Evolutionary conservation across 2,113 vertebrate genomes (phyloP).

Genomic region (Anser cygnoides): DNA sequence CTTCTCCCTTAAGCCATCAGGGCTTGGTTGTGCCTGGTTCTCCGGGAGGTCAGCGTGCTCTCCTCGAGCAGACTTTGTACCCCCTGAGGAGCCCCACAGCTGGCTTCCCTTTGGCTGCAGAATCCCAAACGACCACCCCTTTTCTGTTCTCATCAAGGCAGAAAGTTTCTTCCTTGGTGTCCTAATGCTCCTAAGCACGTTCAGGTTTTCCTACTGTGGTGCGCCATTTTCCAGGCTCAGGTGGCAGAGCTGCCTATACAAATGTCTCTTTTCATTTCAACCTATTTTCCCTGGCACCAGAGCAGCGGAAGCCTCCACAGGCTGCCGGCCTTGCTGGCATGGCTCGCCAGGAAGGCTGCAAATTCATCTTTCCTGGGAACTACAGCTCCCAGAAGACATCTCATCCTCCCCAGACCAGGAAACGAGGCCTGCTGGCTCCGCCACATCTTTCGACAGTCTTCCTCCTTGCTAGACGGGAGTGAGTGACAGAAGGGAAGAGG

Average conservation of each 20-base stretch:
- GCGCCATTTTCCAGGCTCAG: not conserved
- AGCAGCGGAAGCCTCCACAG: not conserved
- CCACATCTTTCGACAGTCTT: fast-evolving
- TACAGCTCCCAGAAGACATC: constrained; percentile 17
- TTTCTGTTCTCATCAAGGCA: not conserved
- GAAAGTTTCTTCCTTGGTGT: not conserved
- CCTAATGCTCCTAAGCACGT: not conserved
- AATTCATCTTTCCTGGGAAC: not conserved
- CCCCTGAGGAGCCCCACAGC: not conserved
- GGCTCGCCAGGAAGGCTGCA: not conserved
- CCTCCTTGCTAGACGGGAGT: not conserved
- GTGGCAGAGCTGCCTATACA: not conserved
- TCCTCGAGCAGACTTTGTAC: not conserved
- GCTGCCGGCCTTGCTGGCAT: not conserved
- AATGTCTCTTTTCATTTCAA: not conserved
- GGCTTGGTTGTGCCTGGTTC: not conserved
- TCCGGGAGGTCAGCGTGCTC: not conserved
- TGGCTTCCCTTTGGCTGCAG: not conserved
- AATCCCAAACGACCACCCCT: not conserved
- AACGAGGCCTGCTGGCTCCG: fast-evolving
- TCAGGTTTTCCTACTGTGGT: not conserved
- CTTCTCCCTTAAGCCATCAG: not conserved
- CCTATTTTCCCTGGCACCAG: not conserved
- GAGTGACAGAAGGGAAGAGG: fast-evolving
- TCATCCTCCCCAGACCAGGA: not conserved